These are phyloP conservation scores for Aleiodes alternator DNA, from an alignment of 2,888 invertebrate genomes.

Conservation along the genomic window DNA sequence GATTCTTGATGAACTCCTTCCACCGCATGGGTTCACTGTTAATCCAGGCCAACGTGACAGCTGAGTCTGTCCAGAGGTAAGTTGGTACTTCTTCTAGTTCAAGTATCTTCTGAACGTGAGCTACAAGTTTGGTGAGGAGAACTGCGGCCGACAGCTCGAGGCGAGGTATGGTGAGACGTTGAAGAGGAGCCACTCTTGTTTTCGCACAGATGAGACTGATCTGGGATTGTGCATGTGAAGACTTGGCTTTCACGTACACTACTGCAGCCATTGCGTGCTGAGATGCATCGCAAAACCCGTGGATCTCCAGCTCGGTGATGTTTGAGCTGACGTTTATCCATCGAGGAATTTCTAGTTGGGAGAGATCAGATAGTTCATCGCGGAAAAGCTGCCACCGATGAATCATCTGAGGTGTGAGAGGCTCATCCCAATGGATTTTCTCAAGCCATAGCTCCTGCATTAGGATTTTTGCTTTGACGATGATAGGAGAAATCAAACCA, in stretches of 20 bases:
- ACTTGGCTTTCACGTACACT: conserved; percentile 37
- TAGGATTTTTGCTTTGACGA: conserved; percentile 1
- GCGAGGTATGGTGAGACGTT: conserved; percentile 39
- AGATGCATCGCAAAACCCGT: conserved; percentile 51
- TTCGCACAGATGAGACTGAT: conserved; percentile 39
- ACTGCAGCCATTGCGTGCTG: conserved; percentile 46
- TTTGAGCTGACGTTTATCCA: neutral
- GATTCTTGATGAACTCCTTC: conserved; percentile 40
- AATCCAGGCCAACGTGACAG: conserved; percentile 33
- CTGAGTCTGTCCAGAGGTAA: conserved; percentile 40
- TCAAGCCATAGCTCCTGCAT: conserved; percentile 31
- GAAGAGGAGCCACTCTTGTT: conserved; percentile 43
- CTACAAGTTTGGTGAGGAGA: conserved; percentile 12
- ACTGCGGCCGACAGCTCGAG: conserved; percentile 42
- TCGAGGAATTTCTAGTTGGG: conserved; percentile 6
- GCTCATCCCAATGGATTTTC: conserved; percentile 25
- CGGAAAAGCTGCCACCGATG: neutral
- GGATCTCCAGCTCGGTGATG: conserved; percentile 41
- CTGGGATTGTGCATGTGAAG: conserved; percentile 13
- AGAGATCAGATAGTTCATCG: neutral
- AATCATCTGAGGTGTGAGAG: neutral
- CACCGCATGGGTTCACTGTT: conserved; percentile 21
- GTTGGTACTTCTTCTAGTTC: neutral
- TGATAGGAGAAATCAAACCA: neutral
- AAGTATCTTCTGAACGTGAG: neutral